A percentile compares a stretch with the other conserved stretches of the same genome.
Evolutionary conservation across 2,888 invertebrate genomes (phyloP).

Genomic region (Pristionchus entomophagus): DNA sequence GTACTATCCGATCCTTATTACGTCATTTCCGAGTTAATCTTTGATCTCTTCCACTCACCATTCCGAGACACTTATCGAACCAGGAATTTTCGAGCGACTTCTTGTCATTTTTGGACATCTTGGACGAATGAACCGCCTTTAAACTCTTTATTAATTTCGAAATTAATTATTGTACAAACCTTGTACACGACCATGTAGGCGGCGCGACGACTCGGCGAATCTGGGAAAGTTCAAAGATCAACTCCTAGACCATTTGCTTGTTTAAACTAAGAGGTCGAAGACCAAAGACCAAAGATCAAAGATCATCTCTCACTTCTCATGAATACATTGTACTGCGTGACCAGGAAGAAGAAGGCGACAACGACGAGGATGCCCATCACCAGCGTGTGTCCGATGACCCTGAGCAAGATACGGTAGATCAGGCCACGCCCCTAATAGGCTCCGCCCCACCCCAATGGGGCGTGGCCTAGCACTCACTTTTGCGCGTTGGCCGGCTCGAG

Average conservation of each 20-base stretch:
- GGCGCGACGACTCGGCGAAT: neutral
- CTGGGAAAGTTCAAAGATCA: neutral
- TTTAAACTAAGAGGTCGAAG: neutral
- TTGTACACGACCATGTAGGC: constrained; percentile 16
- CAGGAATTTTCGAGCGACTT: neutral
- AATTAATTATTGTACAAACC: neutral
- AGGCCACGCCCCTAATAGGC: neutral
- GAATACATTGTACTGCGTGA: neutral
- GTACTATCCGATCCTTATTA: too few species aligned
- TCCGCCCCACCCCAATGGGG: neutral
- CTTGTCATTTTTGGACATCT: neutral
- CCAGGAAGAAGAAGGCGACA: neutral
- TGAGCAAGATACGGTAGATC: neutral
- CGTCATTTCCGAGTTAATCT: neutral
- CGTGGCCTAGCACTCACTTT: neutral
- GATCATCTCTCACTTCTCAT: neutral
- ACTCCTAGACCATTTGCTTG: too few species aligned
- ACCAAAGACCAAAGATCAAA: neutral
- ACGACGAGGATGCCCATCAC: neutral
- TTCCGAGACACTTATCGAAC: neutral
- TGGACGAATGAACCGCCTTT: neutral
- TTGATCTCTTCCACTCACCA: neutral
- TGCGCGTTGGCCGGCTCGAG: neutral
- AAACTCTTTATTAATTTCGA: neutral
- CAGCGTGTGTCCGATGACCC: neutral